Evolutionary conservation across 2,888 invertebrate genomes (phyloP), one percentile per base, ranked within the genome.

Genomic region (Andrena chrysosceles): DNA sequence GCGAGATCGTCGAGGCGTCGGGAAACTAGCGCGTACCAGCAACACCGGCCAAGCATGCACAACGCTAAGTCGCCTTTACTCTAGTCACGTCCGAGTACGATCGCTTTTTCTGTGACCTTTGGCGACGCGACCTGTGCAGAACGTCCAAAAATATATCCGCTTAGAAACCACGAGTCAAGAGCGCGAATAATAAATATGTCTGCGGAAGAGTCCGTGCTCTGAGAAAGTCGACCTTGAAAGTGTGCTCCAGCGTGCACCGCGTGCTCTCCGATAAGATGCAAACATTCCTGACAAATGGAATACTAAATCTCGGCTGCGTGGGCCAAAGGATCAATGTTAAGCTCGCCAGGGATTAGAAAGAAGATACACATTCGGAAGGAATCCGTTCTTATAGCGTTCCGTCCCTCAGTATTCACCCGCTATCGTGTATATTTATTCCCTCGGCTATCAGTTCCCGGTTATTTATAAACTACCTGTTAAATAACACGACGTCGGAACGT

Each of bases 391-490:
- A n/a, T 20, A 3, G 35, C 33, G 59, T 56, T 56, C 35, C 60
- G 60, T n/a, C 35, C 62, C 31, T 13, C 62, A 20, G 23, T 73
- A 70, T 72, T 84, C 75, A 23, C 48, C 20, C 48, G 60, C 63
- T 72, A 81, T 77, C 81, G 13, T 49, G 62, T 76, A 66, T 60
- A 77, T 77, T 72, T 72, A 80, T 81, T 73, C 67, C 56, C 62
- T 8, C 59, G 62, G 62, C 73, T 81, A 83, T 83, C 83, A 77
- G 70, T 77, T 49, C 42, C 73, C 35, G 66, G 76, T 81, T 83
- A 81, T 83, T 83, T 83, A 81, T 83, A 83, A 42, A 81, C 67
- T 73, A 13, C 8, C 52, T 72, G 75, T 84, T 84, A 84, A 84
- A 84, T 82, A 82, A 84, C 77, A 31, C 35, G 23, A 48, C 35